Evolutionary conservation across 2,797 vertebrate species (phyloP), one percentile per base, ranked within the genome.

Genomic region (Acanthopagrus latus): DNA sequence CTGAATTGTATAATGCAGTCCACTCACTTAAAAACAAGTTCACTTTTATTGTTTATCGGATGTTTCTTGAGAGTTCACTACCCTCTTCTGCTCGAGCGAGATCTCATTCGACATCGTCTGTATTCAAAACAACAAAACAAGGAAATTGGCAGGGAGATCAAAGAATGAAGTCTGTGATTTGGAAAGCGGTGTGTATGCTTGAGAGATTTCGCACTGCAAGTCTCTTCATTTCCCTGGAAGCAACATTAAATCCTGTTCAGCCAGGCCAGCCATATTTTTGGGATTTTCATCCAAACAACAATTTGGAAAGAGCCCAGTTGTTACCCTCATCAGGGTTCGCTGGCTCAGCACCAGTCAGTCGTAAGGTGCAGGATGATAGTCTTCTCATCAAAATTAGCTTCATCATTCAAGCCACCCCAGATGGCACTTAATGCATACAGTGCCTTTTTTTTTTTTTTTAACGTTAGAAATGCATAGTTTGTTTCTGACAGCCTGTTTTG

Each of bases 71-170:
- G 63, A 90, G 74, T 91, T 89, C 78, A 62, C 72, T 41, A 57
- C 73, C 64, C 59, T 83, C 74, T 80, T 85, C 86, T 91, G 88
- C 83, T 82, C 17, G 21, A 83, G 72, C 68, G 75, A 84, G 83
- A 88, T 91, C 91, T 82, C 64, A 62, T 72, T 71, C 74, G 72
- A 78, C 82, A 82, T 69, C 64, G 80, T 88, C 79, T 82, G 68
- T 84, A 85, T 89, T 87, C 72, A 89, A 81, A 93, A 93, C 88
- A 94, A 93, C 93, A 82, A 91, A 87, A 78, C 74, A 2, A 75
- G 60, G 66, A 88, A 89, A 86, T 89, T 94, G 93, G 92, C 92
- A 88, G 47, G 44, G 17, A 82, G 88, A 92, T 93, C 82, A 92
- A 90, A 93, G 78, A 81, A 81, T 71, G 69, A 84, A 87, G 82